A percentile compares a stretch with the other conserved stretches of the same genome.
These are phyloP conservation scores for Nephrotoma appendiculata DNA, from an alignment of 2,888 invertebrate genomes.

Conservation along the genomic window DNA sequence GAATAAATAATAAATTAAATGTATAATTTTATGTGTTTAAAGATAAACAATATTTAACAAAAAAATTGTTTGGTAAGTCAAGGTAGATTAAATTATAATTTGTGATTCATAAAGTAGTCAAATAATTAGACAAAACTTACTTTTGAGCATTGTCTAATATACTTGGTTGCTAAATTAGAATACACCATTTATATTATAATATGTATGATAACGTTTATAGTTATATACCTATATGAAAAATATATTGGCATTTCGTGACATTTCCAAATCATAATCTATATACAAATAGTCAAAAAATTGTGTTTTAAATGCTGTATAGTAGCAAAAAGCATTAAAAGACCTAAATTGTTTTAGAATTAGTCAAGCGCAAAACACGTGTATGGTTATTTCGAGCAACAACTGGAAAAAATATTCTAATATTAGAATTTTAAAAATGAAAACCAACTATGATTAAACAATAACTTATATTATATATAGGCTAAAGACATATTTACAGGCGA, in stretches of 20 bases:
- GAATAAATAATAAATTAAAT: background rate
- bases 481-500: background rate
- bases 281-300: background rate
- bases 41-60: background rate
- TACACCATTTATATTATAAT: background rate
- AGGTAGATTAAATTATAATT: background rate
- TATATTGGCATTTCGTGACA: background rate
- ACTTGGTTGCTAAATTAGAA: background rate
- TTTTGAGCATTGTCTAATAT: background rate
- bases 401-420: background rate
- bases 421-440: background rate
- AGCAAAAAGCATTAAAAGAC: background rate
- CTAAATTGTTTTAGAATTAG: background rate
- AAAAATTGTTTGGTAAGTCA: too few species aligned
- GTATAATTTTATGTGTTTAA: background rate
- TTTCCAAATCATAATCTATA: background rate
- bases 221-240: background rate
- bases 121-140: background rate
- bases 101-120: background rate
- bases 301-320: background rate
- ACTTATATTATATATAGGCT: background rate
- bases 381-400: too few species aligned
- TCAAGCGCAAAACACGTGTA: background rate
- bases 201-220: background rate
- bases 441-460: background rate